A percentile compares a stretch with the other conserved stretches of the same genome.
These are phyloP conservation scores for Athalia cordata DNA, from an alignment of 2,888 invertebrate genomes.

Conservation along the genomic window DNA sequence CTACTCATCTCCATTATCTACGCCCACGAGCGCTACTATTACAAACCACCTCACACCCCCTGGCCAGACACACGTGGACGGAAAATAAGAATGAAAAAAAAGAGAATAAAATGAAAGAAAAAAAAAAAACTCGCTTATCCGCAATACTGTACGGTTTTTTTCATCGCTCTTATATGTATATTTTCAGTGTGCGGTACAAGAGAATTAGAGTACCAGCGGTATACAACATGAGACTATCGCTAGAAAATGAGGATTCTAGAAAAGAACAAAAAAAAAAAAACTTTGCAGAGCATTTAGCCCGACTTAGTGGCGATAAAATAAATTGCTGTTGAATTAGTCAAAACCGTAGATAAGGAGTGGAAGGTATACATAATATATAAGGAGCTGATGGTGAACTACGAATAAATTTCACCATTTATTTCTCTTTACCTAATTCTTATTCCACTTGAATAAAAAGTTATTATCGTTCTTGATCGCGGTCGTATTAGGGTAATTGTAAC, in stretches of 20 bases:
- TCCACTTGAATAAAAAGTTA: constrained; percentile 6
- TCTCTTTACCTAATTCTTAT: constrained; percentile 15
- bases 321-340: constrained; percentile 12
- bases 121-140: too few relatives aligned
- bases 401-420: constrained; percentile 18
- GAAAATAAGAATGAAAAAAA: neutral
- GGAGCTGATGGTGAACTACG: neutral
- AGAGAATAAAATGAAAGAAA: neutral
- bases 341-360: neutral
- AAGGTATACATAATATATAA: neutral
- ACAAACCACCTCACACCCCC: neutral
- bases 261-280: neutral
- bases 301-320: neutral
- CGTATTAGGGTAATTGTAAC: neutral
- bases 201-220: too few relatives aligned
- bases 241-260: too few relatives aligned
- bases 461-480: neutral
- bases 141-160: too few relatives aligned
- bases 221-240: too few relatives aligned
- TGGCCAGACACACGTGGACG: neutral
- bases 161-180: too few relatives aligned
- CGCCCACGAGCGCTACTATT: neutral
- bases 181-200: too few relatives aligned
- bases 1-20: constrained; percentile 22
- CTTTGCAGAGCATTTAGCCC: neutral